A percentile compares a stretch with the other conserved stretches of the same genome.
These are phyloP conservation scores for Uromys caudimaculatus DNA, from an alignment of 2,797 vertebrate species.

Conservation along the genomic window DNA sequence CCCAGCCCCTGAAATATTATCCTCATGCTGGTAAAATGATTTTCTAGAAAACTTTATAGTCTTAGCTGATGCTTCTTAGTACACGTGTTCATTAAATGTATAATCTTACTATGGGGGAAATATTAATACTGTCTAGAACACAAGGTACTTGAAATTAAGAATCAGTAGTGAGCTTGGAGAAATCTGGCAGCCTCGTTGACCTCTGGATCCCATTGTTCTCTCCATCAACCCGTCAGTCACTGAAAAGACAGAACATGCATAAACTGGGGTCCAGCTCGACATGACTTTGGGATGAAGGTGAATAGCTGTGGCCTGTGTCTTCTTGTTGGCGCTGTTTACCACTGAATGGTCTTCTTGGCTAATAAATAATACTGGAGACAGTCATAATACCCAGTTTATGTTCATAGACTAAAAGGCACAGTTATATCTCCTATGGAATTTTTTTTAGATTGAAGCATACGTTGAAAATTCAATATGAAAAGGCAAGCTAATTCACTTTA, in stretches of 20 bases:
- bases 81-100: background rate
- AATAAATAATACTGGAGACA: background rate
- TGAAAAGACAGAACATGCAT: background rate
- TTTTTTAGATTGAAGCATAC: constrained; percentile 24
- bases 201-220: background rate
- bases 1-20: background rate
- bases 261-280: background rate
- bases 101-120: background rate
- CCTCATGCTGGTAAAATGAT: background rate
- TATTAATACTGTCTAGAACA: background rate
- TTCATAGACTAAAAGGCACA: background rate
- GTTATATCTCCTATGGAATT: background rate
- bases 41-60: background rate
- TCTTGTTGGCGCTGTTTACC: background rate
- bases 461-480: constrained; percentile 9
- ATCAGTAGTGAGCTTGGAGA: background rate
- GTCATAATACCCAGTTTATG: background rate
- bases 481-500: constrained; percentile 42
- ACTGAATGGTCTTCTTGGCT: background rate
- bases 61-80: background rate
- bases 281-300: background rate
- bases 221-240: background rate
- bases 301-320: background rate
- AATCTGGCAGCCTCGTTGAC: constrained; percentile 14
- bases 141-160: background rate